Base-by-base conservation (phyloP, 2,888 invertebrate genomes). In the Itoplectis maculator region DNA sequence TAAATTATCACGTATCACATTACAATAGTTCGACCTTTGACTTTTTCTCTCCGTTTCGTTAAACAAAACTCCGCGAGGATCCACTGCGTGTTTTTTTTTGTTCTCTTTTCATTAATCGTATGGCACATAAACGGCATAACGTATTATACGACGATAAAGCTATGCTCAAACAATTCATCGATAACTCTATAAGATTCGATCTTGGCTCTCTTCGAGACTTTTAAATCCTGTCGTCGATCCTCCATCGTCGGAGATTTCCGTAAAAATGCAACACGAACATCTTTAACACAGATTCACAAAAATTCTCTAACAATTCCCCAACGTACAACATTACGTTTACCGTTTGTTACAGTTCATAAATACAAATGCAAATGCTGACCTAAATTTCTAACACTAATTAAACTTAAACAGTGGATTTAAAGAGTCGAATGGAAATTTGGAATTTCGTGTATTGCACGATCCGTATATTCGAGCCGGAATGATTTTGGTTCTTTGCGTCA, bases 71-170 rank as follows among this genome's bases (percentile, higher is more conserved):
- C 9, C 15, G 35, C 15, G 8, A 59, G 13, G 29, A 6, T 59
- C 11, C n/a, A 15, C 4, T 63, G 37, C 15, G 2, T 15, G 0
- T 51, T 51, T 35, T 42, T 11, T 6, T 35, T n/a, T 65, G 23
- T 74, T 51, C 47, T 56, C 45, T 49, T 47, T 61, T 45, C 63
- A 45, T 68, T 37, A 56, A 49, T 54, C 45, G 49, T 74, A 82
- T 82, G 82, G 82, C 82, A 82, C 76, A 49, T 80, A 23, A 45
- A 61, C 61, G 79, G 72, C 77, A 59, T 65, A 68, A 68, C 51
- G 20, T 51, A 68, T 56, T 66, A 15, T 73, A 77, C 47, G 49
- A 63, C 59, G 15, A 73, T 40, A 23, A 65, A 15, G 23, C 66
- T 61, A 61, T 61, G 18, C 15, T 61, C 37, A 37, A 61, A 61